These are phyloP conservation scores for Hippocampus zosterae DNA, from an alignment of 2,113 vertebrate genomes.

Conservation along the genomic window DNA sequence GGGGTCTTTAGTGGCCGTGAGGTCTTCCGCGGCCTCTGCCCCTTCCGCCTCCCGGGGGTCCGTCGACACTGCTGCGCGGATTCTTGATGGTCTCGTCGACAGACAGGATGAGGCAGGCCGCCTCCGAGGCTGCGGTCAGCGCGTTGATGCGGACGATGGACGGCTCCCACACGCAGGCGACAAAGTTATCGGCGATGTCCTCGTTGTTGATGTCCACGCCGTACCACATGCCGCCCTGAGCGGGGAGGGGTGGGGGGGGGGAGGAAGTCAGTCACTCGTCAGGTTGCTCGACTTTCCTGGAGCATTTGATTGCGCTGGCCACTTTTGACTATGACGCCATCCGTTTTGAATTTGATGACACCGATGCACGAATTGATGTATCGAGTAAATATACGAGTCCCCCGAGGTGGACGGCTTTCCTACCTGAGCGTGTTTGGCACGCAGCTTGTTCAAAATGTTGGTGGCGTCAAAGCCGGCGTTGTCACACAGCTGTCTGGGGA, in stretches of 20 bases:
- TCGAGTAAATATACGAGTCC: no score
- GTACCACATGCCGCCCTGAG: conserved; percentile 88
- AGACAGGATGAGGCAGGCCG: conserved; percentile 90
- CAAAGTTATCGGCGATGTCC: conserved; percentile 91
- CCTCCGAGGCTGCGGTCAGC: conserved; percentile 89
- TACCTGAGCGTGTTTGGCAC: conserved; percentile 95
- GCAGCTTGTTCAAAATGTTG: conserved; percentile 97
- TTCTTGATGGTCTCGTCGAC: conserved; percentile 97
- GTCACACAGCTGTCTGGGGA: conserved; percentile 95
- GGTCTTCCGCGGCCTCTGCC: conserved; percentile 79
- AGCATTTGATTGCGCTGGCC: no score
- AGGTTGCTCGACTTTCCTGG: no score
- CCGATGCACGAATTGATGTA: no score
- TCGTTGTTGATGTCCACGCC: conserved; percentile 93
- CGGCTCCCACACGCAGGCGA: conserved; percentile 90
- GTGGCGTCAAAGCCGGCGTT: conserved; percentile 98
- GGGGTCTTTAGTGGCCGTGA: conserved; percentile 73
- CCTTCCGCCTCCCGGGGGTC: conserved; percentile 63
- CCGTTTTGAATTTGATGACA: no score
- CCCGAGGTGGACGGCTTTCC: rapidly evolving
- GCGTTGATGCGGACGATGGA: conserved; percentile 89
- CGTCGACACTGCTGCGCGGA: conserved; percentile 78
- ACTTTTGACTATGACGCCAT: no score
- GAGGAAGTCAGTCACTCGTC: rapidly evolving
- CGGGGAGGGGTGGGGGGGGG: no score